A percentile compares a stretch with the other conserved stretches of the same genome.
phyloP scores from a whole-genome alignment of 2,113 vertebrate species.

The Nanorana parkeri region DNA sequence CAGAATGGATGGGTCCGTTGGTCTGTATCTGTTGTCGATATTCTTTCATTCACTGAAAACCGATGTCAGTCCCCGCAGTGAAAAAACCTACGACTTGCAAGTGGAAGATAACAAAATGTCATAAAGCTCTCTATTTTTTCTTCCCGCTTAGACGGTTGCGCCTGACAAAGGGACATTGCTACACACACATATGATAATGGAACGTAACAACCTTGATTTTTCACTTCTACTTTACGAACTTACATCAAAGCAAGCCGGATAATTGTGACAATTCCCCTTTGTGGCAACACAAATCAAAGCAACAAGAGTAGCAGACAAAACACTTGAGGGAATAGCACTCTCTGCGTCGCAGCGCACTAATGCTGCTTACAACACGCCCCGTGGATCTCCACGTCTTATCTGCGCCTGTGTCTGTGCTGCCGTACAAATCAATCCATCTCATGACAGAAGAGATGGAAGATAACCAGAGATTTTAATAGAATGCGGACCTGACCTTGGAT shows the following conservation, averaged over 20 bases:
- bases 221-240: slow-evolving; percentile 19
- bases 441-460: slow-evolving; percentile 50
- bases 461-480: slow-evolving; percentile 40
- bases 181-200: slow-evolving; percentile 37
- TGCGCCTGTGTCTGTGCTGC: slow-evolving; percentile 3
- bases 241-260: slow-evolving; percentile 44
- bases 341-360: not conserved
- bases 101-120: no score
- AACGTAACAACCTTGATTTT: slow-evolving; percentile 41
- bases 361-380: slow-evolving; percentile 19
- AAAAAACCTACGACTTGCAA: no score
- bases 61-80: no score
- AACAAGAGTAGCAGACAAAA: slow-evolving; percentile 43
- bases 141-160: slow-evolving; percentile 8
- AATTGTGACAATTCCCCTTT: slow-evolving; percentile 49
- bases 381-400: slow-evolving; percentile 37
- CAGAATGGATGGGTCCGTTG: no score
- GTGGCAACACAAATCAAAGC: slow-evolving; percentile 48
- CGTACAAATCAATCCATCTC: slow-evolving; percentile 47
- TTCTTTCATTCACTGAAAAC: no score
- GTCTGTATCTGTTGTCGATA: no score
- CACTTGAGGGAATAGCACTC: slow-evolving; percentile 45
- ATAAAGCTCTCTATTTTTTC: no score
- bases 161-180: not conserved
- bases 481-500: slow-evolving; percentile 46